phyloP scores from a whole-genome alignment of 1,140 invertebrate genomes.

The Laupala kohalensis region DNA sequence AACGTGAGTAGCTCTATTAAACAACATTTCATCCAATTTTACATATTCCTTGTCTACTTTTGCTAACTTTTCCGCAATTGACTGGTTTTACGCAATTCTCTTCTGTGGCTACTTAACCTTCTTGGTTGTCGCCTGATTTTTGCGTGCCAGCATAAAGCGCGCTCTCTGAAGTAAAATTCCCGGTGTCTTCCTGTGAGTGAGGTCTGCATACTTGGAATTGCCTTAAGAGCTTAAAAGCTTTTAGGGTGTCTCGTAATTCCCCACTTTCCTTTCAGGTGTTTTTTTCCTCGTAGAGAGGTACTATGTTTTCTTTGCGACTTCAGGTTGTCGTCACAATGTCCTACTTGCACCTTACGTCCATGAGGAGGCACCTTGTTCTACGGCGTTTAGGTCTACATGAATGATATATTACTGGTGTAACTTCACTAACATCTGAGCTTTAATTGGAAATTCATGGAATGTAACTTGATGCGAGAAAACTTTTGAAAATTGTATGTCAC shows the following conservation, averaged over 20 bases:
- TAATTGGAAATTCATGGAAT: no score
- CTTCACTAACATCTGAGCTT: background rate
- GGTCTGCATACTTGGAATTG: background rate
- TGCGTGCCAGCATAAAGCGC: no score
- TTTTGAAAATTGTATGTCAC: background rate
- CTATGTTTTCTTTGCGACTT: background rate
- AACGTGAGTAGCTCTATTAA: no score
- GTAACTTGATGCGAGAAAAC: background rate
- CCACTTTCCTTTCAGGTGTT: background rate
- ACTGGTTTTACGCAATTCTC: no score
- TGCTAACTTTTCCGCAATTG: no score
- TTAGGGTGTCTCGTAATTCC: background rate
- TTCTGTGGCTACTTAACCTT: no score
- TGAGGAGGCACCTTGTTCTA: background rate
- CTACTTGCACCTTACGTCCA: background rate
- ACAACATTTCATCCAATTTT: no score
- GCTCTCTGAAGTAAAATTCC: no score
- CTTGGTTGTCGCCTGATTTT: no score
- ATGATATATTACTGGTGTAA: background rate
- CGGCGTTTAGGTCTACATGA: background rate
- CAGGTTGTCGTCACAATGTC: background rate
- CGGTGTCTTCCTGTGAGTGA: background rate
- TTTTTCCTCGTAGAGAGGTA: background rate
- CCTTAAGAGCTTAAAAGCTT: background rate
- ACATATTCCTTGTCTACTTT: no score